Evolutionary conservation across 2,888 invertebrate genomes (phyloP), one percentile per base, ranked within the genome.

Genomic region (Papilio protenor): DNA sequence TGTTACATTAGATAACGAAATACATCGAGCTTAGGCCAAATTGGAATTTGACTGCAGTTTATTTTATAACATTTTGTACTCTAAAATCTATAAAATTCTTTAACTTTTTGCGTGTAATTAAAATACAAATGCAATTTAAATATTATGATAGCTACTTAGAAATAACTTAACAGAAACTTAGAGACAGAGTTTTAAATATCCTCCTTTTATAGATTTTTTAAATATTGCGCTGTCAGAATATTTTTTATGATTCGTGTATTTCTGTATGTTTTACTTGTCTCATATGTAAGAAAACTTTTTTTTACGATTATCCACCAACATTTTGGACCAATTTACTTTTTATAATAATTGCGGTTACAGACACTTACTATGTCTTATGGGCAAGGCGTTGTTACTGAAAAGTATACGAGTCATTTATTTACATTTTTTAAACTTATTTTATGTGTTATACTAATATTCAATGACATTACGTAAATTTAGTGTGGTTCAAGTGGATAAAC

Each of bases 1-100:
- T 72, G 79, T 78, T 77, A 79, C 79, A 77, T 79, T 80, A 76
- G 80, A 80, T 80, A 80, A 79, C 75, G 52, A 76, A 77, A 76
- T 77, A 76, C 70, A 75, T 64, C n/a, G 61, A 77, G 75, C 74
- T 45, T 47, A 61, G 59, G 49, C 71, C 71, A 77, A 80, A 79
- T 80, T 78, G 70, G 73, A 77, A 77, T 78, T 78, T 64, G 64
- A 75, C 18, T 77, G 70, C 75, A 77, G 71, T 77, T 70, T 77
- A 59, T 21, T 23, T 59, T 59, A 23, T 23, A 59, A 57, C 23
- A 21, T 23, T 12, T 23, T 59, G 14, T 12, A 59, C 2, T 59
- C 4, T 23, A 14, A 59, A 23, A 23, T 23, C 23, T 2, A 59
- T 23, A 2, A 23, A 52, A 52, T 1, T 12, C 14, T 57, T 6